phyloP scores from a whole-genome alignment of 2,888 invertebrate genomes.

The Himalopsyche kuldschensis region DNA sequence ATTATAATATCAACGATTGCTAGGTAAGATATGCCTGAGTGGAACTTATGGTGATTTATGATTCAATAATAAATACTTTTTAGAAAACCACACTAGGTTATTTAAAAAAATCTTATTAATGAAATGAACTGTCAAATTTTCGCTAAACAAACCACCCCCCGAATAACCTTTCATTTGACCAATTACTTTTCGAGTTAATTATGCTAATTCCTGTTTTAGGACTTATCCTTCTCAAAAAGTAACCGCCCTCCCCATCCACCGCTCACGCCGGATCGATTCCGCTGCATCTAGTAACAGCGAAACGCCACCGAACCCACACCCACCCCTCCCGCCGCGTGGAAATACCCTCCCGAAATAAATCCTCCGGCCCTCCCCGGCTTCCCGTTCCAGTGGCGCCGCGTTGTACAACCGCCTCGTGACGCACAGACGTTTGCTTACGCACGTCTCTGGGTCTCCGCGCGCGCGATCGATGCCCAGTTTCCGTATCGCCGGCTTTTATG shows the following conservation, averaged over 20 bases:
- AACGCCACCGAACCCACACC: not conserved
- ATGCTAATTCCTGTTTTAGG: not conserved
- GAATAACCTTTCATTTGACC: not conserved
- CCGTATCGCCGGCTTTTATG: not conserved
- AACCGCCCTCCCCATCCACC: not conserved
- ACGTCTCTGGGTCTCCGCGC: not conserved
- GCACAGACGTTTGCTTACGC: conserved; percentile 1
- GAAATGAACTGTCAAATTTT: no score
- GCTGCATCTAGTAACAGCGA: not conserved
- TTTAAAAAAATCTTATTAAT: no score
- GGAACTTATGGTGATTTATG: no score
- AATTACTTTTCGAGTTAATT: not conserved
- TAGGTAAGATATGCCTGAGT: no score
- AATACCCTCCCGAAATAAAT: not conserved
- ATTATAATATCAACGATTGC: no score
- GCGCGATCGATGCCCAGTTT: not conserved
- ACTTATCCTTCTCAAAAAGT: not conserved
- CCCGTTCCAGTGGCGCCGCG: not conserved
- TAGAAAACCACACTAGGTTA: no score
- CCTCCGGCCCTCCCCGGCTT: not conserved
- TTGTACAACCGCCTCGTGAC: not conserved
- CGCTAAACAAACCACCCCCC: not conserved
- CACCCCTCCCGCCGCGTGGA: not conserved
- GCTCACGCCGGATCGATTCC: not conserved
- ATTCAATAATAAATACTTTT: no score